Evolutionary conservation across 2,113 vertebrate genomes (phyloP).

Genomic region (Dissostichus mawsoni): DNA sequence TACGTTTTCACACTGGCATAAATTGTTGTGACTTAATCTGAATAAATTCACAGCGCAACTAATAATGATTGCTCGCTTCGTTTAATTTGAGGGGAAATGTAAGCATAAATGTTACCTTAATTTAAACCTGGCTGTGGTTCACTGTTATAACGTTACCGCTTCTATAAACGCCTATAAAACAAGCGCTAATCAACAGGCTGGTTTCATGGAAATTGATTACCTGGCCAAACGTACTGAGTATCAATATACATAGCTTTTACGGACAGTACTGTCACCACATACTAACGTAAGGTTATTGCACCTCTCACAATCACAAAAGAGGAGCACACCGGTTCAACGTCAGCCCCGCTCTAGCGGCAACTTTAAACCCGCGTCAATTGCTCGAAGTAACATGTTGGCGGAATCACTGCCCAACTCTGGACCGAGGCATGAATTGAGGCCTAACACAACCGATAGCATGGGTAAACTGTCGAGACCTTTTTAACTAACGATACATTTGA

Average conservation of each 20-base stretch:
- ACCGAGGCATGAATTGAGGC: constrained; percentile 74
- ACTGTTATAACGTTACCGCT: too few species aligned
- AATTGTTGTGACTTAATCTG: background rate
- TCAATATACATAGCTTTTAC: background rate
- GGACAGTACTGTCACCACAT: too few species aligned
- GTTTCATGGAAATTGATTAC: background rate
- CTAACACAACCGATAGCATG: constrained; percentile 20
- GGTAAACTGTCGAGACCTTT: background rate
- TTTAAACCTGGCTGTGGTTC: too few species aligned
- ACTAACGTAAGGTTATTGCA: background rate
- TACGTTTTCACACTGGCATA: too few species aligned
- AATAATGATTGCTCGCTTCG: background rate
- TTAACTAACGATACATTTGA: background rate
- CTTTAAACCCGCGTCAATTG: background rate
- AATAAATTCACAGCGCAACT: background rate
- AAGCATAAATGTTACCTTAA: background rate
- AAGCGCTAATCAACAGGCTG: constrained; percentile 39
- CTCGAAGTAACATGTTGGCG: background rate
- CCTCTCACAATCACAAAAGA: background rate
- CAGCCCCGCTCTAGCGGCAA: background rate
- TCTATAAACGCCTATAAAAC: background rate
- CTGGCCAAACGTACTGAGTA: background rate
- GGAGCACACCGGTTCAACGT: too few species aligned
- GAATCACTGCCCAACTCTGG: constrained; percentile 23
- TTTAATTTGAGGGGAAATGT: background rate